phyloP scores from a whole-genome alignment of 2,113 vertebrate species.

The Mirza zaza region DNA sequence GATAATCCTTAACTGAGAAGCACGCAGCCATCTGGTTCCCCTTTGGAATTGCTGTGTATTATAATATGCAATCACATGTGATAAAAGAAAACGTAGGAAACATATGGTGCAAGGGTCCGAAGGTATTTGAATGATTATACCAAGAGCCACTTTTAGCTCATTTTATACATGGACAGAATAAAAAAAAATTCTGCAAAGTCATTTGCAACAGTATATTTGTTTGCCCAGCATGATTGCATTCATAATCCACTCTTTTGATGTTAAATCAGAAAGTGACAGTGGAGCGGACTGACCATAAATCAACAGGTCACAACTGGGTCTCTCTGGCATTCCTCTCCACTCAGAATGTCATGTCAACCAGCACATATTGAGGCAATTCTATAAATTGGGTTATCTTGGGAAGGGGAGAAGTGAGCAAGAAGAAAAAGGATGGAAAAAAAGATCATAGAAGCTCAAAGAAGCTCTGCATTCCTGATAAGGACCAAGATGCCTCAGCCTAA shows the following conservation, averaged over 20 bases:
- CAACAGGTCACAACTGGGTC: conserved; percentile 45
- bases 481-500: conserved; percentile 29
- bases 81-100: conserved; percentile 69
- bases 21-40: conserved; percentile 69
- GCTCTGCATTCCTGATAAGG: conserved; percentile 43
- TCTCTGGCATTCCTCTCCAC: conserved; percentile 58
- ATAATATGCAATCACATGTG: conserved; percentile 67
- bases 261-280: conserved; percentile 70
- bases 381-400: conserved; percentile 59
- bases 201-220: conserved; percentile 70
- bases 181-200: conserved; percentile 45
- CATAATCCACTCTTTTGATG: conserved; percentile 70
- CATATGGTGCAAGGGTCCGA: conserved; percentile 58
- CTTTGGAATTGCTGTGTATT: conserved; percentile 62
- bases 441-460: not conserved
- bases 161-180: conserved; percentile 45
- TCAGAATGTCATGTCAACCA: conserved; percentile 12
- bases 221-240: conserved; percentile 50
- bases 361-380: conserved; percentile 68
- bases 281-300: conserved; percentile 51
- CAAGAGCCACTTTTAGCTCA: conserved; percentile 64
- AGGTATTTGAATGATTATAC: conserved; percentile 68
- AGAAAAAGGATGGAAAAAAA: not conserved
- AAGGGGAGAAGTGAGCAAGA: conserved; percentile 36
- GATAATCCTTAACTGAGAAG: conserved; percentile 46